Evolutionary conservation across 1,140 invertebrate genomes (phyloP).

Genomic region (Eciton burchellii): DNA sequence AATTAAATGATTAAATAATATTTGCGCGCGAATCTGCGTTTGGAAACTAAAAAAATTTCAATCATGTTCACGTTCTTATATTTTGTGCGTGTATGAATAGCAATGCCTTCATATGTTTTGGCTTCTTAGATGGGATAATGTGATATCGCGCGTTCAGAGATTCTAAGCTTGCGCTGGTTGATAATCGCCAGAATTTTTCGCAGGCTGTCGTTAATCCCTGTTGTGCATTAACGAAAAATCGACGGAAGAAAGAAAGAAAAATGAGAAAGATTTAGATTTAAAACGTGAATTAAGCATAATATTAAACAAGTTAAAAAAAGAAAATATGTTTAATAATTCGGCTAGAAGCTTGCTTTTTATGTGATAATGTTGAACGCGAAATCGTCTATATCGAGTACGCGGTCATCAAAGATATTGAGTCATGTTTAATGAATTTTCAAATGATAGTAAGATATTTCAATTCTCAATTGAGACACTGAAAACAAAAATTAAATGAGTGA

Average conservation of each 20-base stretch:
- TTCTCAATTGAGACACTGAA: constrained; percentile 8
- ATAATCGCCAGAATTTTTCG: constrained; percentile 37
- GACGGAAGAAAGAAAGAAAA: neutral
- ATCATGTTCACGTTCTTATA: constrained; percentile 64
- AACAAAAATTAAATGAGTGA: neutral
- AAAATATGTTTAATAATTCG: constrained; percentile 22
- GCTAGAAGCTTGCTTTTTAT: constrained; percentile 44
- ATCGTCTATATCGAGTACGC: constrained; percentile 30
- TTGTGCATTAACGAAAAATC: constrained; percentile 4
- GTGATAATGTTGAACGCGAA: constrained; percentile 36
- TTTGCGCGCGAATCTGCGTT: constrained; percentile 52
- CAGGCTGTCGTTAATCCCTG: neutral
- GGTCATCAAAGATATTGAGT: constrained; percentile 19
- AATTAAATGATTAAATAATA: constrained; percentile 37
- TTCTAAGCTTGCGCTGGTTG: neutral
- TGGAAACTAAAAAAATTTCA: constrained; percentile 57
- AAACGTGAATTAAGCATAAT: constrained; percentile 23
- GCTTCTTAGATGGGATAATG: constrained; percentile 73
- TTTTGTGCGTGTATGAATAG: constrained; percentile 71
- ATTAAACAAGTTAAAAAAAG: neutral
- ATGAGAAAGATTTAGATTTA: constrained; percentile 18
- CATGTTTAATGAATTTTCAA: constrained; percentile 40
- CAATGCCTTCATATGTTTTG: constrained; percentile 85
- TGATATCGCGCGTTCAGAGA: constrained; percentile 21
- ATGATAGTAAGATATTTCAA: constrained; percentile 52